phyloP scores from a whole-genome alignment of 2,797 vertebrate genomes.

The Steatocranus sp. region DNA sequence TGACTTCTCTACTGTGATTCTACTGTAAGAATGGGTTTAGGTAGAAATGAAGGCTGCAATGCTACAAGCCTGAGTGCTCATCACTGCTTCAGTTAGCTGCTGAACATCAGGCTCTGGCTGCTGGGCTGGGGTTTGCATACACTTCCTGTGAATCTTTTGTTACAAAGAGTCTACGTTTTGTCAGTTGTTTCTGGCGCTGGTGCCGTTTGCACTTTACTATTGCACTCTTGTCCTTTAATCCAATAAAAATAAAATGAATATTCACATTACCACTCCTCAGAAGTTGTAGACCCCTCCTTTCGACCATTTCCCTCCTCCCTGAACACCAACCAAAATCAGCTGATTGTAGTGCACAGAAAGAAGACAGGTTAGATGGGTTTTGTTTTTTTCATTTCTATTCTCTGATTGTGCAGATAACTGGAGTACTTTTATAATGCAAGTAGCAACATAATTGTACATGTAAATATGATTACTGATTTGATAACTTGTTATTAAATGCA shows the following conservation, averaged over 20 bases:
- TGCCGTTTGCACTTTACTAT: not conserved
- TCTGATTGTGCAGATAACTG: not conserved
- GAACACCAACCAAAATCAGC: not conserved
- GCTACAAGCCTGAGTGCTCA: not conserved
- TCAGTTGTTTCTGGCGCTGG: not conserved
- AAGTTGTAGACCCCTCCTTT: fast-evolving
- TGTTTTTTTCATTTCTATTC: not conserved
- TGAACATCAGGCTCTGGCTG: not conserved
- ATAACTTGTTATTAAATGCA: fast-evolving
- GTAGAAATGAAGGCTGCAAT: not conserved
- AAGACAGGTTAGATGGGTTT: not conserved
- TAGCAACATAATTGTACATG: not conserved
- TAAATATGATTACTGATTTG: not conserved
- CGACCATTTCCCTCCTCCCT: not conserved
- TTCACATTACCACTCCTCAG: fast-evolving
- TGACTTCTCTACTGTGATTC: not conserved
- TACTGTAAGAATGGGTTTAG: fast-evolving
- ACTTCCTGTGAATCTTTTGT: not conserved
- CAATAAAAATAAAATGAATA: not conserved
- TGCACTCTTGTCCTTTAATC: not conserved
- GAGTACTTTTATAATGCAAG: not conserved
- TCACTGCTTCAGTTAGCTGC: not conserved
- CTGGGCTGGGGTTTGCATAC: not conserved
- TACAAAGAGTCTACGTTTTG: not conserved
- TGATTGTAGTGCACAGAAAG: not conserved